Conservation (phyloP, 2,888 invertebrate genomes). For the Allophyes oxyacanthae region DNA sequence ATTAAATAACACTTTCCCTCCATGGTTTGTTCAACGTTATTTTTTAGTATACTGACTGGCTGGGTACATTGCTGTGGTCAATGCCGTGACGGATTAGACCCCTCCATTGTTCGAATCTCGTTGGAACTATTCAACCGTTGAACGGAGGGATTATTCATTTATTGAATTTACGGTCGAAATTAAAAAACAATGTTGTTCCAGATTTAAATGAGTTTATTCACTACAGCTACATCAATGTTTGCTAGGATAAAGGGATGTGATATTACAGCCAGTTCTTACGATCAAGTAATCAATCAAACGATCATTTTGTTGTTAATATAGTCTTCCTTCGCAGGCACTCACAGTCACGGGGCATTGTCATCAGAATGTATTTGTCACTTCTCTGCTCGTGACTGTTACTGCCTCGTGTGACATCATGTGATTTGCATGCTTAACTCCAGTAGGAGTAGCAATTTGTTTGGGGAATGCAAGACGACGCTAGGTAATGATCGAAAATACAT, state of each 20-base stretch:
- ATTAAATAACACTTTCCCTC: constrained; percentile 19
- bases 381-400: constrained; percentile 14
- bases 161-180: constrained; percentile 33
- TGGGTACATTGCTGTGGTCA: constrained; percentile 59
- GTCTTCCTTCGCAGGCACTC: too few species aligned
- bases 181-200: constrained; percentile 33
- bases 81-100: constrained; percentile 69
- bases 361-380: constrained; percentile 8
- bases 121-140: constrained; percentile 56
- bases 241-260: neutral
- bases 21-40: constrained; percentile 31
- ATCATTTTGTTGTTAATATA: too few species aligned
- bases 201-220: constrained; percentile 7
- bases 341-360: too few species aligned
- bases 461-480: constrained; percentile 13
- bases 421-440: constrained; percentile 15
- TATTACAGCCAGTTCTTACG: too few species aligned
- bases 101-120: constrained; percentile 60
- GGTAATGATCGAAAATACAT: constrained; percentile 10
- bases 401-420: constrained; percentile 28
- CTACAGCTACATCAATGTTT: neutral
- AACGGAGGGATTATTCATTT: constrained; percentile 37
- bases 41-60: constrained; percentile 60
- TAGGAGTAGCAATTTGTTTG: constrained; percentile 16
- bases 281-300: too few species aligned